Percentiles rank a stretch among this genome's conserved stretches.
phyloP scores from a whole-genome alignment of 2,113 vertebrate species.

The Anseranas semipalmata region DNA sequence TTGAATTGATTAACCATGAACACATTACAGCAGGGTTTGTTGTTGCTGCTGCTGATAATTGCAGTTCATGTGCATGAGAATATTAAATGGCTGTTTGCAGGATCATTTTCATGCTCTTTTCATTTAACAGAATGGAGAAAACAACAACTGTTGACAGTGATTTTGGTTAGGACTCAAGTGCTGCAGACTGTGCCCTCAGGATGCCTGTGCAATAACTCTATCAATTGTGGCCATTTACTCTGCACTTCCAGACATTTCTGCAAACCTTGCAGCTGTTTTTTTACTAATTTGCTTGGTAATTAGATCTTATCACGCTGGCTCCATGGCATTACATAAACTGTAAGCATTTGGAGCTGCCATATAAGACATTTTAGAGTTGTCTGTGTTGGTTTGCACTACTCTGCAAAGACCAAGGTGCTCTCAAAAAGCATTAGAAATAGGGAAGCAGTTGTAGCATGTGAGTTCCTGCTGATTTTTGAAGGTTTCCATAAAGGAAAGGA shows the following conservation, averaged over 20 bases:
- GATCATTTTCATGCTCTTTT: constrained; percentile 37
- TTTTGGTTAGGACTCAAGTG: constrained; percentile 48
- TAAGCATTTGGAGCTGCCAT: constrained; percentile 65
- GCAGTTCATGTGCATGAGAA: constrained; percentile 36
- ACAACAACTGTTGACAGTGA: constrained; percentile 34
- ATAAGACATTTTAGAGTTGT: neutral
- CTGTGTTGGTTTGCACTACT: neutral
- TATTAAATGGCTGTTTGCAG: constrained; percentile 56
- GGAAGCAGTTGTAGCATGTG: neutral
- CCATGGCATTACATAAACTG: constrained; percentile 66
- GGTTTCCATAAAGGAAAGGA: neutral
- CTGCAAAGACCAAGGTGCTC: neutral
- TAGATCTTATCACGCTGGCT: constrained; percentile 71
- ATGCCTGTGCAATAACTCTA: constrained; percentile 54
- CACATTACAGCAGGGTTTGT: constrained; percentile 57
- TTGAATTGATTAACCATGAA: constrained; percentile 78
- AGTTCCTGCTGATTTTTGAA: neutral
- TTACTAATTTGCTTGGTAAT: constrained; percentile 66
- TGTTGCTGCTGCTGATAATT: constrained; percentile 65
- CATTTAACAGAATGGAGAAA: constrained; percentile 49
- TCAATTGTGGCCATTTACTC: constrained; percentile 65
- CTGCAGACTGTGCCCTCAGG: constrained; percentile 61
- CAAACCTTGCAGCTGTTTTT: constrained; percentile 72
- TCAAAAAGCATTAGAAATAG: neutral
- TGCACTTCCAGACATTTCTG: constrained; percentile 55